phyloP scores from a whole-genome alignment of 2,113 vertebrate genomes.

The Hiodon tergisus region DNA sequence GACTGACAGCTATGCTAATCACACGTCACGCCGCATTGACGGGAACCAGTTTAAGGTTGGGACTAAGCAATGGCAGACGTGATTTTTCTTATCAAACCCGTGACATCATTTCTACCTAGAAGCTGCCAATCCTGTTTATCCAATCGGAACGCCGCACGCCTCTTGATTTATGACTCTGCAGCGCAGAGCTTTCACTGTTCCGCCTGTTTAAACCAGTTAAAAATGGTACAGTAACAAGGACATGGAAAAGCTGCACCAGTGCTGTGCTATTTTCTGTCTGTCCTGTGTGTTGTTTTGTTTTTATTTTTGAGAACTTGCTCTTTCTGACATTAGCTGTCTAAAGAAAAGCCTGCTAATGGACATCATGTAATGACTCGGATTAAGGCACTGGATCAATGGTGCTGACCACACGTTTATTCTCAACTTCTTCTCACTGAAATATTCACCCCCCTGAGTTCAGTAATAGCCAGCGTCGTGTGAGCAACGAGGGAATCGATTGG shows the following conservation, averaged over 20 bases:
- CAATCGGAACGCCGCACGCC: background rate
- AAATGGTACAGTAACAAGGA: background rate
- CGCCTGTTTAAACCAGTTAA: conserved; percentile 1
- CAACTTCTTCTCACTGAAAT: no score
- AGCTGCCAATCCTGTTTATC: conserved; percentile 1
- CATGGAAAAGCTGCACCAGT: background rate
- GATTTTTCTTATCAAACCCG: background rate
- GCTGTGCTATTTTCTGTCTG: background rate
- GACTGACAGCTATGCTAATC: no score
- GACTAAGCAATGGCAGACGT: background rate
- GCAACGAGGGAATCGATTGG: no score
- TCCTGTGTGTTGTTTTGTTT: background rate
- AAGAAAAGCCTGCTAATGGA: no score
- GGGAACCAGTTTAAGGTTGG: background rate
- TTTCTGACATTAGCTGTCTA: no score
- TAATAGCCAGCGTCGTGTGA: no score
- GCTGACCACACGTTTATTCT: no score
- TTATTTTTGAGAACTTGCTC: no score
- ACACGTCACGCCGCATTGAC: background rate
- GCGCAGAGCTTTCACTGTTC: background rate
- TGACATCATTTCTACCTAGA: conserved; percentile 8
- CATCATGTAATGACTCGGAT: no score
- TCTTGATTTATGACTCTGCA: background rate
- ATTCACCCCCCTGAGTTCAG: no score
- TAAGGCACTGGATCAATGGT: no score